Percentiles rank a stretch among this genome's conserved stretches.
Conservation (phyloP, 2,797 vertebrate species). For the Danio kyathit region DNA sequence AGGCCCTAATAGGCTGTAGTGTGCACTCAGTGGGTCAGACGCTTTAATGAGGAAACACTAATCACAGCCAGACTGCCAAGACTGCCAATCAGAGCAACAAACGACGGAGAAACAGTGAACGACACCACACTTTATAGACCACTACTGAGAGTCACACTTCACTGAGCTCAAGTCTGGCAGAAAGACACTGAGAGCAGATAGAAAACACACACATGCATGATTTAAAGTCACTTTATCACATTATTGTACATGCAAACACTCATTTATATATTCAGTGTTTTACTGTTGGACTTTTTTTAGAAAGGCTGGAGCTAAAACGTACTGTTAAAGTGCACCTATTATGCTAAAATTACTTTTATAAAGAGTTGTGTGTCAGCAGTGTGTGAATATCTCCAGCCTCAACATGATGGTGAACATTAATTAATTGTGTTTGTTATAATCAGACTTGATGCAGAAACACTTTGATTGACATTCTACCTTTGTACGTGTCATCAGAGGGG, state of each 20-base stretch:
- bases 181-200: background rate
- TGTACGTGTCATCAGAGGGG: no score
- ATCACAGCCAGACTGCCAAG: constrained; percentile 54
- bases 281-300: background rate
- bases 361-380: no score
- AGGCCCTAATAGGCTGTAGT: constrained; percentile 44
- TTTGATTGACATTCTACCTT: no score
- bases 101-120: background rate
- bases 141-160: constrained; percentile 36
- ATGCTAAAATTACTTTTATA: no score
- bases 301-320: background rate
- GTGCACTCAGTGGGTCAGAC: constrained; percentile 49
- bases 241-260: background rate
- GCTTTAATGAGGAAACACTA: constrained; percentile 56
- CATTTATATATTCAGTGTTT: background rate
- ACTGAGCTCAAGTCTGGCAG: constrained; percentile 10
- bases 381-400: no score
- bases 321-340: background rate
- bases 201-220: background rate
- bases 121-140: constrained; percentile 6
- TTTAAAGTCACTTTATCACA: no score
- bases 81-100: constrained; percentile 39
- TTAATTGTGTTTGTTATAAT: no score
- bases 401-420: no score
- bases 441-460: no score